Percentiles rank a stretch among this genome's conserved stretches.
These are phyloP conservation scores for Mus minutoides DNA, from an alignment of 2,797 vertebrate species.

Conservation along the genomic window DNA sequence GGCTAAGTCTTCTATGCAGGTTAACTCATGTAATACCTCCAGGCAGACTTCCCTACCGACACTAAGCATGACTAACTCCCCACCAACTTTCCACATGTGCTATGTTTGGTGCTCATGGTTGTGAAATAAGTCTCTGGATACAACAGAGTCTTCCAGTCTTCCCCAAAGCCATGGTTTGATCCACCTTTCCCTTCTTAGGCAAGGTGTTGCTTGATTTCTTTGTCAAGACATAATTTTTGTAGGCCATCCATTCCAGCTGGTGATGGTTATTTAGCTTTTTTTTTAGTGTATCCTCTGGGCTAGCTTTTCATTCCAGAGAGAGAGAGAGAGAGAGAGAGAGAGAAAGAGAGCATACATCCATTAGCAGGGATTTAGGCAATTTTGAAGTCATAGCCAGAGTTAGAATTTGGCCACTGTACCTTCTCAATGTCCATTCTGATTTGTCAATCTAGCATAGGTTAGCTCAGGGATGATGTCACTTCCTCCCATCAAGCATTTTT, in stretches of 20 bases:
- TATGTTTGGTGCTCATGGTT: constrained; percentile 1
- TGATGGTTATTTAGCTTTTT: constrained; percentile 77
- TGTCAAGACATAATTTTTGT: constrained; percentile 13
- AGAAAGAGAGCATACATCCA: constrained; percentile 76
- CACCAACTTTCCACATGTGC: background rate
- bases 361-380: constrained; percentile 83
- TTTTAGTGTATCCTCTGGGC: constrained; percentile 74
- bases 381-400: constrained; percentile 84
- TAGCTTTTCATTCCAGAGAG: constrained; percentile 53
- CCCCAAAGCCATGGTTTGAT: background rate
- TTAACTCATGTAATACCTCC: constrained; percentile 18
- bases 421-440: constrained; percentile 84
- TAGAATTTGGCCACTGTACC: constrained; percentile 85
- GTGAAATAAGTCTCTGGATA: constrained; percentile 17
- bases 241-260: constrained; percentile 24
- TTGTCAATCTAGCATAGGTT: constrained; percentile 84
- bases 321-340: no score
- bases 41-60: constrained; percentile 27
- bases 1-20: constrained; percentile 21
- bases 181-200: constrained; percentile 51
- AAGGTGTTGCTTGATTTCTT: constrained; percentile 36
- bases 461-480: constrained; percentile 74
- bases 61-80: background rate
- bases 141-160: constrained; percentile 11
- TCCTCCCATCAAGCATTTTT: constrained; percentile 62